Evolutionary conservation across 2,113 vertebrate species (phyloP).

Genomic region (Platysternon megacephalum): DNA sequence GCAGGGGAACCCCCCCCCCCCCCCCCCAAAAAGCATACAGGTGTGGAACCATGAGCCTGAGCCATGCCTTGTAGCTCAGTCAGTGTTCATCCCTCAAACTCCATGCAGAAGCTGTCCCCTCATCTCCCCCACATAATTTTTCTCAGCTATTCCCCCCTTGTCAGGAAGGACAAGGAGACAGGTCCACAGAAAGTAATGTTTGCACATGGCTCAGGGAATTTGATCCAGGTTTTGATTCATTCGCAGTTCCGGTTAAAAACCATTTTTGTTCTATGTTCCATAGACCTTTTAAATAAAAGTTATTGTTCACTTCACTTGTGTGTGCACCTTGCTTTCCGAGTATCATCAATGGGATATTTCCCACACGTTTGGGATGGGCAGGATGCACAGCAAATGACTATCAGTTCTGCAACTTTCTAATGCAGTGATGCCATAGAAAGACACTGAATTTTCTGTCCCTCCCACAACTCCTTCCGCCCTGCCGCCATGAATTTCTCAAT

Average conservation of each 20-base stretch:
- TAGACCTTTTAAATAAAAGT: background rate
- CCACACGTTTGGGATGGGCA: background rate
- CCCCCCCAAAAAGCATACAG: background rate
- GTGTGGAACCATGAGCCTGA: background rate
- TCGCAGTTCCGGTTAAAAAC: background rate
- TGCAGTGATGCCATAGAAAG: background rate
- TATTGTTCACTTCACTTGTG: background rate
- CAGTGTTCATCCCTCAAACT: background rate
- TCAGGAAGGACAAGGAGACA: background rate
- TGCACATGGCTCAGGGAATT: background rate
- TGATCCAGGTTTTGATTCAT: background rate
- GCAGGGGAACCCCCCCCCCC: background rate
- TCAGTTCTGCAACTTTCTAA: background rate
- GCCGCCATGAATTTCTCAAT: background rate
- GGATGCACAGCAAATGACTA: background rate
- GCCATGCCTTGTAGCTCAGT: background rate
- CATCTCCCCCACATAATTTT: background rate
- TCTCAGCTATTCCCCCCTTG: background rate
- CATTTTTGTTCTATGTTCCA: background rate
- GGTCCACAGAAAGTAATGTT: background rate
- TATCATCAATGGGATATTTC: background rate
- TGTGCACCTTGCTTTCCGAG: background rate
- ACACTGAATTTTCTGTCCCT: background rate
- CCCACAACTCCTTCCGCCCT: background rate
- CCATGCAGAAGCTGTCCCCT: background rate